phyloP scores from a whole-genome alignment of 2,113 vertebrate species.

The Paramormyrops kingsleyae region DNA sequence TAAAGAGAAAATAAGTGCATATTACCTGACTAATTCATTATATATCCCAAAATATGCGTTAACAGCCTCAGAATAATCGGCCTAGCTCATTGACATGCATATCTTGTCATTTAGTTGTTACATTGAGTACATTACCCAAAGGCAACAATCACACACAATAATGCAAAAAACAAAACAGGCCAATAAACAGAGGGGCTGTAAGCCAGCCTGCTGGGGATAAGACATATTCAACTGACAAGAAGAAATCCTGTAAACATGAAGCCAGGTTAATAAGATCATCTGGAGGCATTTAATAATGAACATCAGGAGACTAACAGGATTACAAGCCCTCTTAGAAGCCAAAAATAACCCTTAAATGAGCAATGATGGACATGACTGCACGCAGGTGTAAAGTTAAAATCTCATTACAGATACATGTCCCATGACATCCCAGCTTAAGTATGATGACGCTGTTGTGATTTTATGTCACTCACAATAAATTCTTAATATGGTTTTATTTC shows the following conservation, averaged over 20 bases:
- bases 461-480: not conserved
- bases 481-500: not conserved
- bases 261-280: constrained; percentile 56
- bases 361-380: not conserved
- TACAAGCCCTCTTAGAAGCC: not conserved
- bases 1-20: not conserved
- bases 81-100: not conserved
- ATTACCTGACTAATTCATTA: constrained; percentile 16
- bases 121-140: no score
- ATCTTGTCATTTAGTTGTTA: not conserved
- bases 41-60: not conserved
- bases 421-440: not conserved
- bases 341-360: not conserved
- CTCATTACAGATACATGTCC: not conserved
- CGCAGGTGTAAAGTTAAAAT: not conserved
- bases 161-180: not conserved
- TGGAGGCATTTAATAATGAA: constrained; percentile 35
- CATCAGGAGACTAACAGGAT: not conserved
- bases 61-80: not conserved
- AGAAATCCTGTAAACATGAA: constrained; percentile 42
- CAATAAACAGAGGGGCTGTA: not conserved
- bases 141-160: not conserved
- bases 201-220: not conserved
- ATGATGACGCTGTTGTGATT: not conserved
- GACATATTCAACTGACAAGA: constrained; percentile 27